Conservation (phyloP, 2,888 invertebrate species). For the Ormyrus pomaceus region DNA sequence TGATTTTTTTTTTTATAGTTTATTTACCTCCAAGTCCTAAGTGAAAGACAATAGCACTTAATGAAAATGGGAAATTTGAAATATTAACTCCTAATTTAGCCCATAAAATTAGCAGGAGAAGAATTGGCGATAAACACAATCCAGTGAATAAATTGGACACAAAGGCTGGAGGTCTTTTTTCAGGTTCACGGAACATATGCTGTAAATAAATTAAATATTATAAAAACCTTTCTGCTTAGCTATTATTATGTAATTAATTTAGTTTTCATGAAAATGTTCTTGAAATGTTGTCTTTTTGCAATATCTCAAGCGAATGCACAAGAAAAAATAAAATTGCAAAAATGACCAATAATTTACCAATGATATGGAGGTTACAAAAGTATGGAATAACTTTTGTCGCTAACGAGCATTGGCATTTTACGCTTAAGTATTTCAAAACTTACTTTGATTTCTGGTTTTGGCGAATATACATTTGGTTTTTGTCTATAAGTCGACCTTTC, state of each 20-base stretch:
- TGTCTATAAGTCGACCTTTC: slow-evolving; percentile 69
- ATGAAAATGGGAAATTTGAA: slow-evolving; percentile 85
- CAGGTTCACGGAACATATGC: slow-evolving; percentile 94
- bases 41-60: slow-evolving; percentile 93
- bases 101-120: slow-evolving; percentile 92
- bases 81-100: slow-evolving; percentile 90
- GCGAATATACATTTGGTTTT: slow-evolving; percentile 73
- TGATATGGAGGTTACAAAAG: slow-evolving; percentile 72
- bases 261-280: not conserved
- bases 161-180: slow-evolving; percentile 90
- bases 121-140: slow-evolving; percentile 87
- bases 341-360: slow-evolving; percentile 69
- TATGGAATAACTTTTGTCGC: slow-evolving; percentile 62
- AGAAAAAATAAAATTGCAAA: slow-evolving; percentile 23
- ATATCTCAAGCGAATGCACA: slow-evolving; percentile 2
- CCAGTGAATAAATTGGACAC: slow-evolving; percentile 95
- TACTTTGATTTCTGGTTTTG: slow-evolving; percentile 81
- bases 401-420: slow-evolving; percentile 72
- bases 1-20: slow-evolving; percentile 10
- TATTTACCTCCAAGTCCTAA: slow-evolving; percentile 85
- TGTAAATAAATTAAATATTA: slow-evolving; percentile 62
- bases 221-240: not conserved
- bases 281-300: slow-evolving; percentile 27
- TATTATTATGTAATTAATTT: too few species aligned
- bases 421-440: slow-evolving; percentile 14